Evolutionary conservation across 2,113 vertebrate genomes (phyloP), one percentile per base, ranked within the genome.

Genomic region (Pluvianellus socialis): DNA sequence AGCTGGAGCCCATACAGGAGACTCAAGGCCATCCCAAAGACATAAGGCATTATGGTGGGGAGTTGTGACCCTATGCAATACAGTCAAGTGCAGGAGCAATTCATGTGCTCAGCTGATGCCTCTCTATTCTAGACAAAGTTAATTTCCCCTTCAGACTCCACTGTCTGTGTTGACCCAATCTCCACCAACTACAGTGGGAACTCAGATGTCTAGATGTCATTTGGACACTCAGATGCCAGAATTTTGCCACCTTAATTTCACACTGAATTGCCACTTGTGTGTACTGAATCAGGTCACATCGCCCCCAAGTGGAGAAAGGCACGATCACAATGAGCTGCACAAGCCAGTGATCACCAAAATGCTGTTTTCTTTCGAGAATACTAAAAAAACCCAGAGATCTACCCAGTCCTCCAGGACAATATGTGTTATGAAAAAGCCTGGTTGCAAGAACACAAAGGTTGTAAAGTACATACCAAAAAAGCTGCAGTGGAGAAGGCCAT

Each of bases 221-320:
- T 32, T 32, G 40, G n/a, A 65, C 15, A n/a, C 10, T 2, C 62
- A 40, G 53, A 61, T 13, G 33, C 4, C 45, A 52, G 52, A 27
- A 26, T 26, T 19, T 42, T 66, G 23, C 10, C 16, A 4, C 33
- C 21, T 21, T 17, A 7, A 20, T 50, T 79, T 82, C 84, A 15
- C 12, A 4, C 35, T 0, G 3, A 75, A 13, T 4, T 59, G 40
- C 61, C 80, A 79, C 56, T 7, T 1, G 15, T 5, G 6, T 15
- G 47, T 10, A 3, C 80, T 61, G 73, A 33, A 1, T n/a, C 96
- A 45, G 90, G 90, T 79, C 93, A 91, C 77, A 93, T 94, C 81
- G 77, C 96, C 96, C 96, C 93, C 96, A 91, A 91, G 96, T 95
- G 94, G 94, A 88, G 70, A 70, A 77, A 79, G 81, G 76, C 71